phyloP scores from a whole-genome alignment of 64 coral and sea anemone species.

The Pocillopora verrucosa region DNA sequence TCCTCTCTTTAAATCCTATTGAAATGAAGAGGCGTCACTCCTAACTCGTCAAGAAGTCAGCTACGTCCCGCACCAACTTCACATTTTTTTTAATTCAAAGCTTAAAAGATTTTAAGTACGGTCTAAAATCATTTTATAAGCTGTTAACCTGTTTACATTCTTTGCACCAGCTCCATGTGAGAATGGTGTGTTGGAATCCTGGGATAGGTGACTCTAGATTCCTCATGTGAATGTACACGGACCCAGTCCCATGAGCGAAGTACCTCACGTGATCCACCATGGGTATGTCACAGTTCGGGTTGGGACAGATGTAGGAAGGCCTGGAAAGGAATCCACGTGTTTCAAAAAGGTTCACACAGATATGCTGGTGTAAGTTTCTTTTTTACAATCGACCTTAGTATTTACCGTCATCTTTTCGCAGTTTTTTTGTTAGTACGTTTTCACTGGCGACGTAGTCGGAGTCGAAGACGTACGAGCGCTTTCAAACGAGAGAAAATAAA shows the following conservation, averaged over 20 bases:
- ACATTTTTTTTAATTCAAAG: no score
- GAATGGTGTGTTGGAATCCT: slow-evolving; percentile 85
- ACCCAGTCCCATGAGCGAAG: slow-evolving; percentile 92
- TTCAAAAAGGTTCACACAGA: not conserved
- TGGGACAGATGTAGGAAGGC: slow-evolving; percentile 91
- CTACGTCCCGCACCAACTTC: no score
- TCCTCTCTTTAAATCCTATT: no score
- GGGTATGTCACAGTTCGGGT: slow-evolving; percentile 93
- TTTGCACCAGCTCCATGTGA: slow-evolving; percentile 99
- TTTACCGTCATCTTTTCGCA: no score
- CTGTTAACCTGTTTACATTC: slow-evolving; percentile 88
- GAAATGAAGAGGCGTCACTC: no score
- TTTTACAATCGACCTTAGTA: no score
- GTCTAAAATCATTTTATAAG: not conserved
- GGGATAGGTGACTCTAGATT: slow-evolving; percentile 98
- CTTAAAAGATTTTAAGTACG: not conserved
- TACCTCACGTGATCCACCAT: slow-evolving; percentile 98
- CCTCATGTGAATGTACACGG: slow-evolving; percentile 96
- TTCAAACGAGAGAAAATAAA: no score
- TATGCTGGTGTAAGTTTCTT: not conserved
- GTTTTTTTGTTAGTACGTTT: no score
- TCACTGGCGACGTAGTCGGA: no score
- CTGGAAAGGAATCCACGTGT: slow-evolving; percentile 8
- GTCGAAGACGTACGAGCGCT: no score
- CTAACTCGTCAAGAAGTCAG: no score